These are phyloP conservation scores for Steinernema carpocapsae DNA, from an alignment of 2,888 invertebrate species.

Conservation along the genomic window DNA sequence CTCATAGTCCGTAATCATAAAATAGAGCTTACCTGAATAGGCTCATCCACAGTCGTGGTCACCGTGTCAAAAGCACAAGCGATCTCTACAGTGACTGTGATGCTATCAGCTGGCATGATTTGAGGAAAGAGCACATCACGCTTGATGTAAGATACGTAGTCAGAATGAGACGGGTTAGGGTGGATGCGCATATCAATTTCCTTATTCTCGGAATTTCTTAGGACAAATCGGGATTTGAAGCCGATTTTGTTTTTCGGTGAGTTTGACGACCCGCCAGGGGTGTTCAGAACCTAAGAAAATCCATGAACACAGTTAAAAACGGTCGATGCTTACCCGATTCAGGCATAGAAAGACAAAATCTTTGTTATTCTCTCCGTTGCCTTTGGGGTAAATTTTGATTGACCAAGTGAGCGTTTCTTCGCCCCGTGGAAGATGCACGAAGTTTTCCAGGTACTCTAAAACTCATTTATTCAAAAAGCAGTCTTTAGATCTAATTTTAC, in stretches of 20 bases:
- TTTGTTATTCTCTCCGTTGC: constrained; percentile 68
- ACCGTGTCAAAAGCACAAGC: constrained; percentile 69
- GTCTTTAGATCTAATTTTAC: neutral
- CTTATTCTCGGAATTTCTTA: constrained; percentile 66
- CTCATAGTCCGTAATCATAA: neutral
- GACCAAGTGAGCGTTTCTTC: constrained; percentile 66
- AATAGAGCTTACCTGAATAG: constrained; percentile 42
- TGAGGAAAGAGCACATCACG: constrained; percentile 69
- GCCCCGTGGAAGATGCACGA: constrained; percentile 63
- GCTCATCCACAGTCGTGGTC: constrained; percentile 64
- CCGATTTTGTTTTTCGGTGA: constrained; percentile 45
- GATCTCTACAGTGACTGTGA: constrained; percentile 68
- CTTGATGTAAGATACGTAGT: constrained; percentile 69
- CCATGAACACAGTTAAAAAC: no score
- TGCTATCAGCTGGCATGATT: constrained; percentile 67
- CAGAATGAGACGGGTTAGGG: constrained; percentile 69
- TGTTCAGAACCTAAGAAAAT: no score
- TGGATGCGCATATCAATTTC: constrained; percentile 69
- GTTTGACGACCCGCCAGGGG: constrained; percentile 12
- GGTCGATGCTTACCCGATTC: no score
- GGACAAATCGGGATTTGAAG: constrained; percentile 67
- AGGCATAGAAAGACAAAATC: constrained; percentile 69
- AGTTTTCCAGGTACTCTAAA: constrained; percentile 65
- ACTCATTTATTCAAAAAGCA: no score
- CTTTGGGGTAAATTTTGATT: constrained; percentile 69